Base-by-base conservation (phyloP, 2,113 vertebrate genomes). In the Vidua macroura region DNA sequence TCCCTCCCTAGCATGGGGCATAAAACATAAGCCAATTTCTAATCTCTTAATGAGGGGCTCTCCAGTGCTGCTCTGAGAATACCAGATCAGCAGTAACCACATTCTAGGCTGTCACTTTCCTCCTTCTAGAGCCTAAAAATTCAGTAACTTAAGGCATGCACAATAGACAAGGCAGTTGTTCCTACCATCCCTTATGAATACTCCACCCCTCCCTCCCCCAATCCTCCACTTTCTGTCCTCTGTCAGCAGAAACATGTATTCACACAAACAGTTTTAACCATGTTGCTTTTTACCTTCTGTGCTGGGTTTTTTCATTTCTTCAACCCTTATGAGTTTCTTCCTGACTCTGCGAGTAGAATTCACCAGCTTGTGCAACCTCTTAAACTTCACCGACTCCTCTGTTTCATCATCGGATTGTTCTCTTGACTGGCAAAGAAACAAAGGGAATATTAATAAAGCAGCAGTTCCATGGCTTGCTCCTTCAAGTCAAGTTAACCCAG, bases 391-490 rank as follows among this genome's bases (percentile, higher is more conserved):
- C 1, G 99, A 99, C 95, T 99, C 99, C 96, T 99, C 99, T 4
- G 99, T 98, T 96, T 99, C 99, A 90, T 99, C 99, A 86, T 99
- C 99, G 1, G 99, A 99, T 96, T 99, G 99, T 95, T 99, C 99
- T 96, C 98, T 98, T 95, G 99, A 99, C 99, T 99, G 97, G 82
- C 96, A 97, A 96, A 98, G 96, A 97, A 97, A 97, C 88, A 98
- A 97, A 98, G 87, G 81, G 88, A 95, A 96, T 84, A 88, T 97
- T 97, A 97, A 96, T 97, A 94, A 96, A 93, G 60, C 25, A 76
- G 79, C 22, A 51, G 74, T 90, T 92, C 88, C 83, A 49, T 4
- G 3, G 91, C 73, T 93, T 55, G 67, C 73, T 96, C 72, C 90
- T 77, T 79, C 69, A 81, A 63, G 78, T 83, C 39, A 84, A 88